These are phyloP conservation scores for Sebastes aleutianus DNA, from an alignment of 2,797 vertebrate genomes.

Conservation along the genomic window DNA sequence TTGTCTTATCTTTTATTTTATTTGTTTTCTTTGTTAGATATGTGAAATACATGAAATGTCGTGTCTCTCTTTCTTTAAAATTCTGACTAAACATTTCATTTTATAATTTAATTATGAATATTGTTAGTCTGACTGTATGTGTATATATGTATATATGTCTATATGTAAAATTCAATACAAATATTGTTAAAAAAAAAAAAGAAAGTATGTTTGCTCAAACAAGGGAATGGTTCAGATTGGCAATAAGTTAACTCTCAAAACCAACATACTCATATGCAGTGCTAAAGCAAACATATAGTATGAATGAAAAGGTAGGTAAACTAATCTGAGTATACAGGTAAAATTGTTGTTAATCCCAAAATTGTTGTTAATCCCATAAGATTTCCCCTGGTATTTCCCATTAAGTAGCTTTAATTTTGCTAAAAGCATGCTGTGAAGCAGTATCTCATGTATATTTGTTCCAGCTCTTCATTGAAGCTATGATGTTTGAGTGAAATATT, in stretches of 20 bases:
- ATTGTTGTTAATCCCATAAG: not conserved
- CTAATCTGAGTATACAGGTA: too few species aligned
- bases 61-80: too few species aligned
- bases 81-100: too few species aligned
- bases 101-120: too few species aligned
- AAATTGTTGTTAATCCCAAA: not conserved
- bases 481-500: not conserved
- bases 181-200: too few species aligned
- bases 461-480: not conserved
- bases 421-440: not conserved
- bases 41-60: too few species aligned
- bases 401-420: not conserved
- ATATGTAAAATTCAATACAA: too few species aligned
- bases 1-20: too few species aligned
- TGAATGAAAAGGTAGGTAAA: not conserved
- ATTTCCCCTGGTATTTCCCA: not conserved
- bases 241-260: not conserved
- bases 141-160: too few species aligned
- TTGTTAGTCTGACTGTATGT: too few species aligned
- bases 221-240: not conserved
- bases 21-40: too few species aligned
- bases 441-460: not conserved
- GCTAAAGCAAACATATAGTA: not conserved
- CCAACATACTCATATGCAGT: not conserved
- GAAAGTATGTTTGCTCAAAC: too few species aligned